A percentile compares a stretch with the other conserved stretches of the same genome.
Evolutionary conservation across 2,113 vertebrate species (phyloP).

Genomic region (Canis aureus): DNA sequence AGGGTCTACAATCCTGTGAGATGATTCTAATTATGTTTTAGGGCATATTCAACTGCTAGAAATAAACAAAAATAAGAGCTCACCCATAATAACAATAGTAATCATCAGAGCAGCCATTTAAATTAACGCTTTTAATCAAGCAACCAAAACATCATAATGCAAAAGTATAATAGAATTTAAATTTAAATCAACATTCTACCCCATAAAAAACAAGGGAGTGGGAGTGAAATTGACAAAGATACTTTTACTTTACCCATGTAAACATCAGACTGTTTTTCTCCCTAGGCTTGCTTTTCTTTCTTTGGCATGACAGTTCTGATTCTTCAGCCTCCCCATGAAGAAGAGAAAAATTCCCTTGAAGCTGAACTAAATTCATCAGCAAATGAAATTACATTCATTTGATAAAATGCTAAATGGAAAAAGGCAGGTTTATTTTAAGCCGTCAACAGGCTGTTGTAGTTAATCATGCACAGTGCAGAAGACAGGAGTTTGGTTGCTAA

Average conservation of each 20-base stretch:
- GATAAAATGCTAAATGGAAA: slow-evolving; percentile 87
- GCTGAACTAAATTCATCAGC: slow-evolving; percentile 84
- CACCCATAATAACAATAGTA: slow-evolving; percentile 31
- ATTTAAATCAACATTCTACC: slow-evolving; percentile 65
- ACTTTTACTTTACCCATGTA: slow-evolving; percentile 78
- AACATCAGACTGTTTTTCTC: slow-evolving; percentile 71
- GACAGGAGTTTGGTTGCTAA: slow-evolving; percentile 87
- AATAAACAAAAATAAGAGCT: slow-evolving; percentile 61
- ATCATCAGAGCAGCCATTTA: slow-evolving; percentile 46
- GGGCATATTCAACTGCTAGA: slow-evolving; percentile 23
- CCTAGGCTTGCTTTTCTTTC: slow-evolving; percentile 65
- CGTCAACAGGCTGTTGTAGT: slow-evolving; percentile 86
- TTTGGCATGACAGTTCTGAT: slow-evolving; percentile 73
- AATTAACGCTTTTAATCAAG: slow-evolving; percentile 68
- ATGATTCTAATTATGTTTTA: slow-evolving; percentile 62
- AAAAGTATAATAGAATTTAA: slow-evolving; percentile 56
- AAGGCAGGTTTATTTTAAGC: slow-evolving; percentile 88
- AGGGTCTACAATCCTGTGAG: neutral
- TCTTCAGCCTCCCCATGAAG: slow-evolving; percentile 81
- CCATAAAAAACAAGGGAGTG: neutral
- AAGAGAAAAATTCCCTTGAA: slow-evolving; percentile 83
- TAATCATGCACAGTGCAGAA: slow-evolving; percentile 83
- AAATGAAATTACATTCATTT: slow-evolving; percentile 83
- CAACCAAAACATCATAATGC: slow-evolving; percentile 45
- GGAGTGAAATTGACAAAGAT: slow-evolving; percentile 49